Base-by-base conservation (phyloP, 2,113 vertebrate genomes). In the Pterocles burchelli region DNA sequence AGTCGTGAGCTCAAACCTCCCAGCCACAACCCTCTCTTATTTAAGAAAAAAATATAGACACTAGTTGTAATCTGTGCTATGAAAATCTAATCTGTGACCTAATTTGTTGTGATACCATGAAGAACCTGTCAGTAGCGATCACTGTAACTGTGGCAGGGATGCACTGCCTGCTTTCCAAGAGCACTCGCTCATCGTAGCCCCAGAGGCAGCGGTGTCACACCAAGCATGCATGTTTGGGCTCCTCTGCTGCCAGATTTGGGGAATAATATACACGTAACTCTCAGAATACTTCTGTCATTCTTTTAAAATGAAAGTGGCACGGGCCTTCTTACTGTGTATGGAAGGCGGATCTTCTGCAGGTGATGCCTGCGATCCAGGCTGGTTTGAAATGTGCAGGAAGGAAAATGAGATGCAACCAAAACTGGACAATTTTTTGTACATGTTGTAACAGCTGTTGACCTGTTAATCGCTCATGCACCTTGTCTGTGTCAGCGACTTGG, bases 21-120 rank as follows among this genome's bases (percentile, higher is more conserved):
- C 57, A 49, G 83, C 80, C 54, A 61, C 73, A 94, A 26, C 57
- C 45, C n/a, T 88, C 38, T 73, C 79, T 88, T 88, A 34, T 93
- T 84, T 88, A 81, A 81, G 68, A 84, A 86, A 81, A 88, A 94
- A 87, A 72, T 78, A 76, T 16, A 86, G 92, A 84, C 76, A 61
- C 41, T 87, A 81, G 85, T 89, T 88, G 66, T 90, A 96, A 95
- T 96, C 87, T 79, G 80, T 79, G 70, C 93, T 87, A 92, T 72
- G 93, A 93, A 95, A 95, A 95, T 96, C 93, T 97, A 92, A 96
- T 93, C 88, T 93, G 95, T 96, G 95, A 96, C 96, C 95, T 96
- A 96, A 96, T 97, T 97, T 96, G 90, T 96, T 96, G 85, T 93
- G 96, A 96, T 96, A 73, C 95, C 93, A 96, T 93, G 95, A 96